Conservation (phyloP, 53 echinoderm and acorn worm genomes). For the Patiria pectinifera region DNA sequence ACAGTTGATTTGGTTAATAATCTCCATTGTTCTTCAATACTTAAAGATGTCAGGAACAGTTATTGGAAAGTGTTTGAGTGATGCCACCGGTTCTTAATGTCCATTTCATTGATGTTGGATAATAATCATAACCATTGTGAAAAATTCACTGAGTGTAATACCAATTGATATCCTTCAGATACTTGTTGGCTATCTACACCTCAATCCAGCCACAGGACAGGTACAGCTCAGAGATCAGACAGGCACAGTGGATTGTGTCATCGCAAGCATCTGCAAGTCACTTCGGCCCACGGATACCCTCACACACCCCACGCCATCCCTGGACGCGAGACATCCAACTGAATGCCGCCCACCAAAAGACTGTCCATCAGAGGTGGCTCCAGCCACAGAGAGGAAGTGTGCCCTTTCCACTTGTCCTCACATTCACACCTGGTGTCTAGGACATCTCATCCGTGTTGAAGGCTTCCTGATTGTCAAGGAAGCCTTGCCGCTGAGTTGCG, state of each 20-base stretch:
- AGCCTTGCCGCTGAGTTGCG: conserved; percentile 36
- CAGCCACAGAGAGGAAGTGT: conserved; percentile 3
- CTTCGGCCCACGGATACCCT: neutral
- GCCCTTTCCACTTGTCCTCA: conserved; percentile 13
- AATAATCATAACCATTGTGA: too few species aligned
- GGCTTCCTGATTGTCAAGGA: conserved; percentile 56
- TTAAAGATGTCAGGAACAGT: too few species aligned
- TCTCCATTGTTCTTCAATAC: too few species aligned
- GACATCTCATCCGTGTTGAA: conserved; percentile 62
- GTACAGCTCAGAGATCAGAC: conserved; percentile 63
- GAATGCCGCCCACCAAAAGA: neutral
- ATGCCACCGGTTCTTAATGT: too few species aligned
- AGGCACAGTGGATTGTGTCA: conserved; percentile 51
- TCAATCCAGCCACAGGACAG: conserved; percentile 42
- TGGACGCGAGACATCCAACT: neutral
- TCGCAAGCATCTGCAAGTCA: conserved; percentile 34
- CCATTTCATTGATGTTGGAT: too few species aligned
- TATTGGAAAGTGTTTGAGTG: too few species aligned
- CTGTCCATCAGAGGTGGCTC: neutral
- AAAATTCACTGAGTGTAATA: too few species aligned
- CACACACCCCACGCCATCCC: neutral
- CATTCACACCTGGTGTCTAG: conserved; percentile 57
- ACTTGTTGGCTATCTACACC: conserved; percentile 55
- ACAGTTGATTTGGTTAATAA: too few species aligned
- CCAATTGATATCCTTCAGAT: conserved; percentile 33